phyloP scores from a whole-genome alignment of 2,888 invertebrate genomes.

The Zaprionus obscuricornis region DNA sequence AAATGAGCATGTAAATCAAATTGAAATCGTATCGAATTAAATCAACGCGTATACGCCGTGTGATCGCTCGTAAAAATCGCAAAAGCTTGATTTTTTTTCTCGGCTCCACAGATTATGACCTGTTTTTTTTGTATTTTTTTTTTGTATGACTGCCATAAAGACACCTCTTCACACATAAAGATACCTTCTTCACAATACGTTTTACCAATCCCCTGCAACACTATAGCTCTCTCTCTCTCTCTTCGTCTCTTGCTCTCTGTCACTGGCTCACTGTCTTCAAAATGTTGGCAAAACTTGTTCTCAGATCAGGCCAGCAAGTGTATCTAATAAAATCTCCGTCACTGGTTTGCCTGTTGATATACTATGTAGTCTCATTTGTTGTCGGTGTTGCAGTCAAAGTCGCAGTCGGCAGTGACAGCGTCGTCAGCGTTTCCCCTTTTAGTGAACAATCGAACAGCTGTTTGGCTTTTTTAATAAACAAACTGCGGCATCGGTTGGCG shows the following conservation, averaged over 20 bases:
- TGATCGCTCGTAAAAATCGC: conserved; percentile 45
- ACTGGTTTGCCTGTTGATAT: conserved; percentile 45
- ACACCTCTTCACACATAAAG: too few species aligned
- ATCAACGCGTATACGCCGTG: conserved; percentile 56
- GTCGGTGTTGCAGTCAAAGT: conserved; percentile 8
- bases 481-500: conserved; percentile 40
- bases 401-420: conserved; percentile 23
- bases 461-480: conserved; percentile 73
- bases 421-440: conserved; percentile 3
- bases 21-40: conserved; percentile 70
- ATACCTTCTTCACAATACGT: too few species aligned
- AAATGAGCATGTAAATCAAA: conserved; percentile 68
- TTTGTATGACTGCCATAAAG: too few species aligned
- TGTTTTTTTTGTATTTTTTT: conserved; percentile 49
- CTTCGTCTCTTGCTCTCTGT: too few species aligned
- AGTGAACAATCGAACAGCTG: conserved; percentile 52
- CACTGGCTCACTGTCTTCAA: too few species aligned
- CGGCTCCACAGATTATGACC: conserved; percentile 44
- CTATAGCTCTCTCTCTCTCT: too few species aligned
- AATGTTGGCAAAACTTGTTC: conserved; percentile 8
- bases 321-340: conserved; percentile 19
- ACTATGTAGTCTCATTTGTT: conserved; percentile 18
- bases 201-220: too few species aligned
- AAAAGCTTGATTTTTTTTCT: conserved; percentile 22
- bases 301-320: background rate